A percentile compares a stretch with the other conserved stretches of the same genome.
These are phyloP conservation scores for Eupithecia subfuscata DNA, from an alignment of 2,888 invertebrate species.

Conservation along the genomic window DNA sequence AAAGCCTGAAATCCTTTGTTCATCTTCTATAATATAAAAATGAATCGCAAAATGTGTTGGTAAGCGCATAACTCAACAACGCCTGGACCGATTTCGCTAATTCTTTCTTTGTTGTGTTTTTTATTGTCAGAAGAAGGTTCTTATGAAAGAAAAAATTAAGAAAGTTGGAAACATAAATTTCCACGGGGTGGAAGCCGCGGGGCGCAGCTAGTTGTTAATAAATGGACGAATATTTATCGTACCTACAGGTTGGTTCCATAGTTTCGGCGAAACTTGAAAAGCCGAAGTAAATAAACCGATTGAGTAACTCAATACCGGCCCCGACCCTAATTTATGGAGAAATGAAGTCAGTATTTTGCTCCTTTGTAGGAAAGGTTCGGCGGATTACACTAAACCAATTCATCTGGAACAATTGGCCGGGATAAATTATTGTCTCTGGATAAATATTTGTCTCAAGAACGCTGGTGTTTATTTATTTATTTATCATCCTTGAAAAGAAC, in stretches of 20 bases:
- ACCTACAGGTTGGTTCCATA: conserved; percentile 22
- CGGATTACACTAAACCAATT: conserved; percentile 41
- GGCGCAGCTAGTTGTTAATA: no score
- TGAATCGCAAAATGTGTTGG: no score
- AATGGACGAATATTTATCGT: background rate
- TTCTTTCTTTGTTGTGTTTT: no score
- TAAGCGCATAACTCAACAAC: no score
- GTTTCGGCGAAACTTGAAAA: conserved; percentile 32
- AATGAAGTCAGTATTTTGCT: conserved; percentile 48
- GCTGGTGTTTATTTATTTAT: background rate
- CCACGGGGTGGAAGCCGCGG: no score
- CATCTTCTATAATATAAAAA: no score
- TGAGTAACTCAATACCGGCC: conserved; percentile 46
- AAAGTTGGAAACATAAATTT: no score
- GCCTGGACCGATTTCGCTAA: no score
- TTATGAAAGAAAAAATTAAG: no score
- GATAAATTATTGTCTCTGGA: conserved; percentile 16
- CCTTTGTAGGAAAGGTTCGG: conserved; percentile 47
- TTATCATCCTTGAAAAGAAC: background rate
- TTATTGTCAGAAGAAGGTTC: no score
- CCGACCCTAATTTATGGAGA: conserved; percentile 52
- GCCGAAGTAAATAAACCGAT: conserved; percentile 49
- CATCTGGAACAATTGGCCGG: conserved; percentile 34
- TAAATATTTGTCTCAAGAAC: background rate
- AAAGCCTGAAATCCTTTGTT: background rate